A percentile compares a stretch with the other conserved stretches of the same genome.
Conservation (phyloP, 2,888 invertebrate genomes). For the Cerceris ruficornis region DNA sequence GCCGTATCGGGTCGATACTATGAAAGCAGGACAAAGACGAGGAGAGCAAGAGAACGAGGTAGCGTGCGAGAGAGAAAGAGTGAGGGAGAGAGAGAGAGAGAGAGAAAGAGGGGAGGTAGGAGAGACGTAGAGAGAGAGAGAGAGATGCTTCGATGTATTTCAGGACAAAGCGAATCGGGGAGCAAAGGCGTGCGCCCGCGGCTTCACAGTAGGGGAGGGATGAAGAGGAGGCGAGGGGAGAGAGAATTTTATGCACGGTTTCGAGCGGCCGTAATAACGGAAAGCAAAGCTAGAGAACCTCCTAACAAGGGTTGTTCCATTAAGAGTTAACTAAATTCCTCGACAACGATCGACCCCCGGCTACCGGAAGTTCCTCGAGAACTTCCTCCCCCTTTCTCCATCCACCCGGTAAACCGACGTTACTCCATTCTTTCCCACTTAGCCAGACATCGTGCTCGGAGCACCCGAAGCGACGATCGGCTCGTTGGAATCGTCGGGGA, state of each 20-base stretch:
- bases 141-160: slow-evolving; percentile 53
- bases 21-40: slow-evolving; percentile 68
- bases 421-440: no score
- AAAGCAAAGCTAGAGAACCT: slow-evolving; percentile 3
- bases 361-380: no score
- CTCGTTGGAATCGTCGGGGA: no score
- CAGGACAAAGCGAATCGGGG: slow-evolving; percentile 56
- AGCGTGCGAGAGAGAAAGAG: neutral
- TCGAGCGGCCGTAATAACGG: slow-evolving; percentile 35
- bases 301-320: neutral
- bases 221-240: slow-evolving; percentile 1
- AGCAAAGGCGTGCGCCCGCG: slow-evolving; percentile 52
- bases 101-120: slow-evolving; percentile 30
- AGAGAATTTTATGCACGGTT: slow-evolving; percentile 46
- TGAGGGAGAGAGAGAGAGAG: neutral
- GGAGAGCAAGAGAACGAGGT: slow-evolving; percentile 27
- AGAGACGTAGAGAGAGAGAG: slow-evolving; percentile 11
- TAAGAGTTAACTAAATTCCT: neutral
- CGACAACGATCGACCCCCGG: no score
- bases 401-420: no score
- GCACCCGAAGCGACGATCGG: no score
- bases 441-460: no score
- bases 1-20: slow-evolving; percentile 68
- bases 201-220: slow-evolving; percentile 6
- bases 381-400: no score